Percentiles rank a stretch among this genome's conserved stretches.
These are phyloP conservation scores for Lochmaea capreae DNA, from an alignment of 2,888 invertebrate species.

Conservation along the genomic window DNA sequence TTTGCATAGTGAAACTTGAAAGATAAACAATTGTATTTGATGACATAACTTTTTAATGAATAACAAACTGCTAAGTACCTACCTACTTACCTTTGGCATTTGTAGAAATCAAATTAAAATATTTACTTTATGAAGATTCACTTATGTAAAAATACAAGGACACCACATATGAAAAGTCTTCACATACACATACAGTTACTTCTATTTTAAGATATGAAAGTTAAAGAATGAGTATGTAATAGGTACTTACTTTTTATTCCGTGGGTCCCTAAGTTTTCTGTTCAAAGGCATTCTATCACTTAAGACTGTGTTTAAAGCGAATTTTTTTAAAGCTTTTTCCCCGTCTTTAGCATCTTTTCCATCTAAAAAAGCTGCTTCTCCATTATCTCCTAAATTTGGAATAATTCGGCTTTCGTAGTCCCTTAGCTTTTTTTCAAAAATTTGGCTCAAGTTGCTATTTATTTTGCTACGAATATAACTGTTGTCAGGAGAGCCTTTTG, in stretches of 20 bases:
- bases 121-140: too few relatives aligned
- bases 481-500: slow-evolving; percentile 25
- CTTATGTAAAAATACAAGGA: too few relatives aligned
- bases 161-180: too few relatives aligned
- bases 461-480: slow-evolving; percentile 28
- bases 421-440: slow-evolving; percentile 49
- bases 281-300: slow-evolving; percentile 90
- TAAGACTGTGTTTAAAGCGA: slow-evolving; percentile 88
- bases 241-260: slow-evolving; percentile 66
- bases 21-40: too few relatives aligned
- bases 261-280: slow-evolving; percentile 78
- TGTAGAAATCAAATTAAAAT: too few relatives aligned
- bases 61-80: too few relatives aligned
- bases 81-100: too few relatives aligned
- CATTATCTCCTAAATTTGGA: slow-evolving; percentile 79
- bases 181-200: too few relatives aligned
- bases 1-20: background rate
- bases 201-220: too few relatives aligned
- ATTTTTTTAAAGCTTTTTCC: slow-evolving; percentile 80
- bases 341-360: slow-evolving; percentile 79
- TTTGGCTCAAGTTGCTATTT: slow-evolving; percentile 39
- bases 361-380: slow-evolving; percentile 74
- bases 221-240: background rate
- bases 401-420: slow-evolving; percentile 74
- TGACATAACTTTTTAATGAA: too few relatives aligned